A percentile compares a stretch with the other conserved stretches of the same genome.
These are phyloP conservation scores for Elysia chlorotica DNA, from an alignment of 1,140 invertebrate genomes.

Conservation along the genomic window DNA sequence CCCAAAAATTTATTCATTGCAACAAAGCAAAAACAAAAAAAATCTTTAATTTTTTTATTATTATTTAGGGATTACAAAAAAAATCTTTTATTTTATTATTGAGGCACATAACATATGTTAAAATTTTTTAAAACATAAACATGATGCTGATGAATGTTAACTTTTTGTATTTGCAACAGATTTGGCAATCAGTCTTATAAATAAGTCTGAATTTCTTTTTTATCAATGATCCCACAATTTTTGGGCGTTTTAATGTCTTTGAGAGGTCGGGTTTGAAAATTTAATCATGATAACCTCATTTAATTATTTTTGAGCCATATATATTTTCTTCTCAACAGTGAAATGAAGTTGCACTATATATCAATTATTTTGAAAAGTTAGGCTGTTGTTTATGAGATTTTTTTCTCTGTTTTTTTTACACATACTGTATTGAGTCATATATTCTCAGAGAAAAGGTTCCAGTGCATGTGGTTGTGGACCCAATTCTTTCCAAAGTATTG, in stretches of 20 bases:
- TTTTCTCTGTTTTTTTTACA: background rate
- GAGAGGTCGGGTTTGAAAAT: background rate
- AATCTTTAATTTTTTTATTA: too few species aligned
- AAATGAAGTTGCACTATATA: background rate
- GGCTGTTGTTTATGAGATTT: background rate
- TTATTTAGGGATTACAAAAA: too few species aligned
- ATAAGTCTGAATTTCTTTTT: too few species aligned
- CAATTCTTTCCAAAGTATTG: slow-evolving; percentile 84
- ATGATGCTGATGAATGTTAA: background rate
- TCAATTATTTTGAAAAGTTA: background rate
- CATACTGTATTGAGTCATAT: background rate
- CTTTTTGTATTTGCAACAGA: too few species aligned
- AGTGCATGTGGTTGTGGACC: slow-evolving; percentile 95
- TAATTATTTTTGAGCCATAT: background rate
- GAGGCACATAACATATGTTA: background rate
- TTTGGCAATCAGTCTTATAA: too few species aligned
- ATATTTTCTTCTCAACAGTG: background rate
- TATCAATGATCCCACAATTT: too few species aligned
- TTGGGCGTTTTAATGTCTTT: too few species aligned
- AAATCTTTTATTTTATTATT: background rate
- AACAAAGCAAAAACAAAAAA: too few species aligned
- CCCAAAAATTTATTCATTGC: too few species aligned
- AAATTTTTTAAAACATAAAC: background rate
- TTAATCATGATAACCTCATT: background rate
- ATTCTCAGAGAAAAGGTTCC: slow-evolving; percentile 63